Evolutionary conservation across 2,797 vertebrate genomes (phyloP).

Genomic region (Phaenicophaeus curvirostris): DNA sequence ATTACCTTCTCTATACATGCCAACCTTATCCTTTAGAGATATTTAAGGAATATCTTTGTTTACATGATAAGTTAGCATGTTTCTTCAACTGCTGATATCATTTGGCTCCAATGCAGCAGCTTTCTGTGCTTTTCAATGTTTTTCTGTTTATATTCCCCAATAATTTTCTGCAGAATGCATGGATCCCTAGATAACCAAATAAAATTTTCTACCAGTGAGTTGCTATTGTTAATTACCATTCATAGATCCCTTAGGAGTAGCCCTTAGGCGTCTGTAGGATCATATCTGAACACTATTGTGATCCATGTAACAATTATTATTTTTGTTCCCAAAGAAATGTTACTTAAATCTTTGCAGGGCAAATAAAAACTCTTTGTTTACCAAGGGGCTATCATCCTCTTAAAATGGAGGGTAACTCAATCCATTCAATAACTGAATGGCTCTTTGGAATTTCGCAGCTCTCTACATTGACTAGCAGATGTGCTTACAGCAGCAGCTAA

Average conservation of each 20-base stretch:
- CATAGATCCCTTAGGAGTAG: background rate
- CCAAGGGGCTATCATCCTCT: background rate
- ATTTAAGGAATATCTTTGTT: background rate
- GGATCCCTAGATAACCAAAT: background rate
- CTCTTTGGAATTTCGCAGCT: background rate
- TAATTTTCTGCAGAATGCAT: background rate
- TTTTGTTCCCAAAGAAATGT: background rate
- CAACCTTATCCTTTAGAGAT: background rate
- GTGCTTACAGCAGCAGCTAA: background rate
- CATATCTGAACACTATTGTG: background rate
- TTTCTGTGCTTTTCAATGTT: background rate
- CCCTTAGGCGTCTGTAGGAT: background rate
- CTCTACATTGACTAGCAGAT: background rate
- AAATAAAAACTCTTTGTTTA: background rate
- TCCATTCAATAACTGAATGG: background rate
- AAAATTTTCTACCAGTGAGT: background rate
- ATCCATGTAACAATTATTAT: background rate
- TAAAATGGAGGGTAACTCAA: background rate
- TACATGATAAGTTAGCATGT: background rate
- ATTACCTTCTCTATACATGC: background rate
- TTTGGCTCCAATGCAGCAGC: background rate
- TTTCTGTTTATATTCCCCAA: background rate
- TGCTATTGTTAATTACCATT: background rate
- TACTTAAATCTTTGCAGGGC: background rate
- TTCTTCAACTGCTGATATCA: background rate